phyloP scores from a whole-genome alignment of 2,113 vertebrate genomes.

The Apistogramma diplotaenia region DNA sequence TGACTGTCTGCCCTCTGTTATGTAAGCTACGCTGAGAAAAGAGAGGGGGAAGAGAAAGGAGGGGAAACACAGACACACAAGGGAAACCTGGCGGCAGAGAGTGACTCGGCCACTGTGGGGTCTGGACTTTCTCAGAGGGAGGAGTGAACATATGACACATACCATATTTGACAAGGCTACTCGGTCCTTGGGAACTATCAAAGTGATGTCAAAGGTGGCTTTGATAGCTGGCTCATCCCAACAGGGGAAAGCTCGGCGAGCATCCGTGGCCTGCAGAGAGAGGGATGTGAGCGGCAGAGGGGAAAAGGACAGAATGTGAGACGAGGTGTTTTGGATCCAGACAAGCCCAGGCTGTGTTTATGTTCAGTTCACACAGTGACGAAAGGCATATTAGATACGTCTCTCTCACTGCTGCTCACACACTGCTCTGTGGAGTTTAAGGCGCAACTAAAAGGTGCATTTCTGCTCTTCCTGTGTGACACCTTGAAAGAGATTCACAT shows the following conservation, averaged over 20 bases:
- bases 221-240: slow-evolving; percentile 99
- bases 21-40: not conserved
- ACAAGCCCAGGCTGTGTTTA: not conserved
- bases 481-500: not conserved
- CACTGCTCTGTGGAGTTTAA: not conserved
- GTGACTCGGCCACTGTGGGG: slow-evolving; percentile 19
- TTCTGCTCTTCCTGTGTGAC: not conserved
- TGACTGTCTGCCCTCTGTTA: slow-evolving; percentile 25
- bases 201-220: slow-evolving; percentile 95
- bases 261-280: slow-evolving; percentile 88
- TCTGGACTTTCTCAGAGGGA: not conserved
- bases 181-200: slow-evolving; percentile 96
- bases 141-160: slow-evolving; percentile 51
- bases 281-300: not conserved
- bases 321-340: not conserved
- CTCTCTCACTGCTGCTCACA: not conserved
- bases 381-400: not conserved
- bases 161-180: slow-evolving; percentile 99
- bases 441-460: not conserved
- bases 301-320: not conserved
- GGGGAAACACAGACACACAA: not conserved
- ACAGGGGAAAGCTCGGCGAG: slow-evolving; percentile 96
- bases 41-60: not conserved
- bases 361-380: no score
- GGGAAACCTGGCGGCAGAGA: slow-evolving; percentile 4